phyloP scores from a whole-genome alignment of 2,113 vertebrate species.

The Aphelocoma coerulescens region DNA sequence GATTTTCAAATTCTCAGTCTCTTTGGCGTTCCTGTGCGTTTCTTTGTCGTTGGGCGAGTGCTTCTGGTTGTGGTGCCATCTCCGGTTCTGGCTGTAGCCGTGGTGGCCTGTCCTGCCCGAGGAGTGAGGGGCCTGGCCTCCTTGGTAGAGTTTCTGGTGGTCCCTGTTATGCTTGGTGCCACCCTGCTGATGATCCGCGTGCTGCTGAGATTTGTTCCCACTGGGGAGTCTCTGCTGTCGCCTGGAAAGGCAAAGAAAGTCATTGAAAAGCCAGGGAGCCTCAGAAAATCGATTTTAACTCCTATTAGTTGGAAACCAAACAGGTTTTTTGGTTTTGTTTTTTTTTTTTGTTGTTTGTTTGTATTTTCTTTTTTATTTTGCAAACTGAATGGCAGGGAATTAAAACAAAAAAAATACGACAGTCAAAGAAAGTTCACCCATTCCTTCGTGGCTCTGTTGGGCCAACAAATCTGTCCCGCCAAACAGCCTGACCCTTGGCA shows the following conservation, averaged over 20 bases:
- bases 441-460: background rate
- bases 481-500: background rate
- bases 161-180: slow-evolving; percentile 82
- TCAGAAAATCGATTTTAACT: background rate
- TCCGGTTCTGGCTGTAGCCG: slow-evolving; percentile 93
- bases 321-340: background rate
- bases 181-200: slow-evolving; percentile 68
- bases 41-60: slow-evolving; percentile 74
- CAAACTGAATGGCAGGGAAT: background rate
- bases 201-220: slow-evolving; percentile 80
- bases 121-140: slow-evolving; percentile 74
- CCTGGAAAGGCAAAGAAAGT: slow-evolving; percentile 70
- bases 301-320: background rate
- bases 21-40: slow-evolving; percentile 80
- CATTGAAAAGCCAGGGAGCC: background rate
- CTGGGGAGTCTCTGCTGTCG: slow-evolving; percentile 85
- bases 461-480: background rate
- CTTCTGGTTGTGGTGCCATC: slow-evolving; percentile 92
- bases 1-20: slow-evolving; percentile 80
- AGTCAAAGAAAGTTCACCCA: background rate
- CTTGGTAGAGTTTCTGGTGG: slow-evolving; percentile 86
- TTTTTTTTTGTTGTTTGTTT: too few relatives aligned
- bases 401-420: slow-evolving; percentile 61
- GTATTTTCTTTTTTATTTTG: background rate
- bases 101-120: slow-evolving; percentile 87